phyloP scores from a whole-genome alignment of 1,140 invertebrate genomes.

The Tetragnatha versicolor region DNA sequence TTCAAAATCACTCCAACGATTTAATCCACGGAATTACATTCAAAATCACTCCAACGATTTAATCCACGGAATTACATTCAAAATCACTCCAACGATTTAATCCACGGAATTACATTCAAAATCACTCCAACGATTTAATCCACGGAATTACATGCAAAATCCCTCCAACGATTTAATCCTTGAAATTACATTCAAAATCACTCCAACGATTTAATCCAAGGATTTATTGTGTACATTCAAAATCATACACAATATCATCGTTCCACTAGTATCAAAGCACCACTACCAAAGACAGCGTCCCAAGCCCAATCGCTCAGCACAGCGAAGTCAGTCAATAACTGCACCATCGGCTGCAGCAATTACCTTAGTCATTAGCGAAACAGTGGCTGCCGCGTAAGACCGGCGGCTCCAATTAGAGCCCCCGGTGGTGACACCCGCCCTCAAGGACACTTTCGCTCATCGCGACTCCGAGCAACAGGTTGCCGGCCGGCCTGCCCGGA shows the following conservation, averaged over 20 bases:
- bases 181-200: neutral
- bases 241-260: neutral
- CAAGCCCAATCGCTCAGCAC: neutral
- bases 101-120: too few species aligned
- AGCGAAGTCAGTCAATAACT: neutral
- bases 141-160: too few species aligned
- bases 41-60: too few species aligned
- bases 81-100: too few species aligned
- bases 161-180: neutral
- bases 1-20: too few species aligned
- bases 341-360: neutral
- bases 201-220: neutral
- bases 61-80: too few species aligned
- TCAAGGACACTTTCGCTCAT: too few species aligned
- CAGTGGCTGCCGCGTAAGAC: neutral
- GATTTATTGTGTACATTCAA: neutral
- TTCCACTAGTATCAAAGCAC: neutral
- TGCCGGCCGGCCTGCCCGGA: too few species aligned
- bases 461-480: too few species aligned
- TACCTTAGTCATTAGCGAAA: neutral
- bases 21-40: too few species aligned
- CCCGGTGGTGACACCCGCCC: neutral
- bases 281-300: neutral
- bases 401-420: conserved; percentile 10
- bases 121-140: too few species aligned